phyloP scores from a whole-genome alignment of 2,113 vertebrate genomes.

The Stercorarius parasiticus region DNA sequence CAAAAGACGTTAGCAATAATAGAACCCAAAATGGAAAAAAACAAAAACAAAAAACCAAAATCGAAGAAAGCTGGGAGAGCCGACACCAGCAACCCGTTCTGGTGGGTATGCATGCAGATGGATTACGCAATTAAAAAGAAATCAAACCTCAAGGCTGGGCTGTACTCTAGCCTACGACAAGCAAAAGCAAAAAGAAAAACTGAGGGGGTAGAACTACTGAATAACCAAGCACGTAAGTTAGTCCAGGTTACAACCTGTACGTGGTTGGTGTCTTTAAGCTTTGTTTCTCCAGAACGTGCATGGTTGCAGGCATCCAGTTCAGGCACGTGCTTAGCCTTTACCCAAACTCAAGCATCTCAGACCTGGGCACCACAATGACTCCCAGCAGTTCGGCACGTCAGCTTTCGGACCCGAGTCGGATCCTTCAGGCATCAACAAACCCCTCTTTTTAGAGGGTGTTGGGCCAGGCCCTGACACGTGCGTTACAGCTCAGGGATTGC shows the following conservation, averaged over 20 bases:
- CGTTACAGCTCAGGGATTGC: neutral
- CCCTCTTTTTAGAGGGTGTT: neutral
- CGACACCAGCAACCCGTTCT: slow-evolving; percentile 56
- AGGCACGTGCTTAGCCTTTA: neutral
- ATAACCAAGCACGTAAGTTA: neutral
- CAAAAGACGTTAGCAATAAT: slow-evolving; percentile 78
- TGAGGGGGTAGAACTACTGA: neutral
- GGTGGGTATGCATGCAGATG: slow-evolving; percentile 64
- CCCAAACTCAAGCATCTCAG: neutral
- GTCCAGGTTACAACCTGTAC: neutral
- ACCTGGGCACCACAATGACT: neutral
- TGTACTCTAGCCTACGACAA: slow-evolving; percentile 22
- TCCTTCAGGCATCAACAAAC: neutral
- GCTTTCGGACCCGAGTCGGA: neutral
- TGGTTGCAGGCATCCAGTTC: neutral
- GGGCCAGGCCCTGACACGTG: accelerated
- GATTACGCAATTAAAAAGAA: slow-evolving; percentile 28
- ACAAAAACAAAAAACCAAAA: neutral
- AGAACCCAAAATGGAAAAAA: slow-evolving; percentile 42
- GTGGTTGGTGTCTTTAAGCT: neutral
- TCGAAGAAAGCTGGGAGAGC: slow-evolving; percentile 56
- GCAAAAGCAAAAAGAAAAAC: slow-evolving; percentile 24
- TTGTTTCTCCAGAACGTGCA: accelerated
- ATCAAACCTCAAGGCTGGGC: neutral
- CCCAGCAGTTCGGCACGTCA: neutral